Base-by-base conservation (phyloP, 1,140 invertebrate species). In the Drosophila oshimai region DNA sequence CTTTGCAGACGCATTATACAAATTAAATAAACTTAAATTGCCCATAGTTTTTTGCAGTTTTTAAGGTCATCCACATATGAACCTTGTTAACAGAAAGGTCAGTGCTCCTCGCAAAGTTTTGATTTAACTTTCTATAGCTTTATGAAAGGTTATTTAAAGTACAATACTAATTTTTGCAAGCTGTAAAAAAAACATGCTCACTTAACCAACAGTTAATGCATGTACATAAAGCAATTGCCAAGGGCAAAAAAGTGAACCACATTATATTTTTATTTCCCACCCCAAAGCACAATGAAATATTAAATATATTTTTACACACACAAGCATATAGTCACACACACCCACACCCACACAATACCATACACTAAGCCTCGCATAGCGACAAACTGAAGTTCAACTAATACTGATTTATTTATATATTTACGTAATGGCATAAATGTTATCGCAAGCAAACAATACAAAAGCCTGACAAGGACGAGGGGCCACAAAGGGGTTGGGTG, bases 371-470 rank as follows among this genome's bases (percentile, higher is more conserved):
- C 61, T 31, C 7, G 62, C 15, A 44, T 36, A 24, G 58, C 50
- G 34, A 50, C 70, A 55, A 50, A 65, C 34, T 34, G 58, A 54
- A 73, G 44, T 74, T 86, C 61, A 53, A 81, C 76, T 81, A 86
- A 86, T 86, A 81, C 81, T 86, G 81, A 86, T 86, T 86, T 86
- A 86, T 86, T 76, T 74, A 80, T 86, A 65, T 87, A 80, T 87
- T 86, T 86, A 80, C 73, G 62, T 86, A 81, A 87, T 80, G 78
- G 77, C 75, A 74, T 69, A 87, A 86, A 86, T 86, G 81, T 73
- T 86, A 86, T 86, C 80, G 73, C 81, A 55, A 36, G 49, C 81
- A 83, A 72, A 72, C 61, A 74, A 74, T 58, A 64, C 72, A 74
- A 74, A 74, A 67, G 61, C 46, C 61, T 67, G 60, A 74, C 71